Percentiles rank a stretch among this genome's conserved stretches.
phyloP scores from a whole-genome alignment of 2,888 invertebrate species.

The Eupithecia subfuscata region DNA sequence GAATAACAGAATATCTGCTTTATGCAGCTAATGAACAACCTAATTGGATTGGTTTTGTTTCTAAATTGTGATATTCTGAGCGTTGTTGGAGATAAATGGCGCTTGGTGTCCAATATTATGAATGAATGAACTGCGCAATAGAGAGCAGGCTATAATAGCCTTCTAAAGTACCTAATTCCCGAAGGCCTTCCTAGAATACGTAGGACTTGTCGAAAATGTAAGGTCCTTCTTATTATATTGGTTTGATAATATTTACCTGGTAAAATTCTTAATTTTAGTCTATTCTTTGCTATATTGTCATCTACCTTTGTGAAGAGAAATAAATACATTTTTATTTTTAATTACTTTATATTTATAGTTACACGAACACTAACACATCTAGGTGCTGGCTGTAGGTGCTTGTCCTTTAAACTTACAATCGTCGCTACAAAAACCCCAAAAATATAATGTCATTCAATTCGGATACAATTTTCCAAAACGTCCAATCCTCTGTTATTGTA shows the following conservation, averaged over 20 bases:
- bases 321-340: too few species aligned
- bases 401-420: background rate
- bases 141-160: background rate
- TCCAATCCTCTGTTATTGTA: constrained; percentile 2
- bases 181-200: background rate
- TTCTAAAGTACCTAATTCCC: background rate
- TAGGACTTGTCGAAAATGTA: background rate
- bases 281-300: too few species aligned
- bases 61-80: background rate
- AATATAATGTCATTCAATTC: constrained; percentile 7
- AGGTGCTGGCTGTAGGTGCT: background rate
- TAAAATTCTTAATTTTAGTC: too few species aligned
- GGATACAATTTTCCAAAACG: constrained; percentile 15
- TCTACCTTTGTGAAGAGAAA: too few species aligned
- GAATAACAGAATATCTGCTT: constrained; percentile 38
- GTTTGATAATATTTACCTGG: too few species aligned
- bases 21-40: constrained; percentile 6
- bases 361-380: background rate
- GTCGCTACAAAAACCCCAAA: background rate
- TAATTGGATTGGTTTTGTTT: constrained; percentile 7
- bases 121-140: background rate
- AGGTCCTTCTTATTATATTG: background rate
- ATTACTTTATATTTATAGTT: too few species aligned
- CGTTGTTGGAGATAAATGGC: background rate
- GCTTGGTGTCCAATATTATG: background rate